phyloP scores from a whole-genome alignment of 2,797 vertebrate species.

The Macropus fuliginosus region DNA sequence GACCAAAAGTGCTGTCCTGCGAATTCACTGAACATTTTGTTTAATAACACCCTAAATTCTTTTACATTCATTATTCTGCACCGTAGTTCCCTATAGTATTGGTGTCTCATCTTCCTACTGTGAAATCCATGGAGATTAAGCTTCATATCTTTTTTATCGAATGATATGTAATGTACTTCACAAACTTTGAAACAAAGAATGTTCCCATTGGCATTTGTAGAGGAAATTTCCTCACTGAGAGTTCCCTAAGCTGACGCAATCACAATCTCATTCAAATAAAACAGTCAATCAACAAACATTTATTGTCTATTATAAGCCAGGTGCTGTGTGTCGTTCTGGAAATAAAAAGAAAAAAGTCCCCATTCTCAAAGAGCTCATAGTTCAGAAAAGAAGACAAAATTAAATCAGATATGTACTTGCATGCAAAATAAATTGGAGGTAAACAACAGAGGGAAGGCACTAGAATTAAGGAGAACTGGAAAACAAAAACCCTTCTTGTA shows the following conservation, averaged over 20 bases:
- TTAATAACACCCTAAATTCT: not conserved
- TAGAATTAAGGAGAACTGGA: not conserved
- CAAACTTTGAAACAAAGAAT: not conserved
- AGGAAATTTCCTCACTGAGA: not conserved
- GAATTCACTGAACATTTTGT: not conserved
- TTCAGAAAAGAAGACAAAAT: not conserved
- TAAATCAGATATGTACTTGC: not conserved
- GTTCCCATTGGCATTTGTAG: not conserved
- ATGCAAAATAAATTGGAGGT: not conserved
- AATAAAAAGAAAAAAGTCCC: not conserved
- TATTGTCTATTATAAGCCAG: not conserved
- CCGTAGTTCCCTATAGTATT: not conserved
- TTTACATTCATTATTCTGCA: not conserved
- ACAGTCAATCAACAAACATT: not conserved
- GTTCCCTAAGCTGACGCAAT: not conserved
- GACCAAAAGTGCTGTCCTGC: not conserved
- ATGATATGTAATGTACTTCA: not conserved
- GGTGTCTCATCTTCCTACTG: not conserved
- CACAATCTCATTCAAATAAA: not conserved
- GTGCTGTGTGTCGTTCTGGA: not conserved
- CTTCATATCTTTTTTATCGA: not conserved
- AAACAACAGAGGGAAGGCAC: not conserved
- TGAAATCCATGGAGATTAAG: not conserved
- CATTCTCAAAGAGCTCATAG: not conserved
- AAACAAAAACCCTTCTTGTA: not conserved